Conservation (phyloP, 2,113 vertebrate species). For the Delphinapterus leucas region DNA sequence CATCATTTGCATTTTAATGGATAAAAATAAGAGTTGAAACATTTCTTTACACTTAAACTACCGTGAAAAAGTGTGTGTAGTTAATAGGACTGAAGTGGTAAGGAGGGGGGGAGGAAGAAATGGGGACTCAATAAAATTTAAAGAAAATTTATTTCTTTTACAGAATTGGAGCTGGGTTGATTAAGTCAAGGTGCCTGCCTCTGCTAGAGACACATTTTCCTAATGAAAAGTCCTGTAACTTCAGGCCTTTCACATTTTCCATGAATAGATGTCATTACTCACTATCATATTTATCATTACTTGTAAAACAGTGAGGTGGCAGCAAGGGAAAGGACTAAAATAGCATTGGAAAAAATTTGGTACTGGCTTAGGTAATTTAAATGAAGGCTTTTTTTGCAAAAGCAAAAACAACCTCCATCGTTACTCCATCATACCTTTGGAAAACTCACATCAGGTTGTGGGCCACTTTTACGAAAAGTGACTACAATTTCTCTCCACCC, state of each 20-base stretch:
- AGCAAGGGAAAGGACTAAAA: slow-evolving; percentile 73
- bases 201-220: slow-evolving; percentile 81
- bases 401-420: slow-evolving; percentile 20
- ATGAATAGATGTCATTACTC: slow-evolving; percentile 83
- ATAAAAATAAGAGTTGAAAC: slow-evolving; percentile 75
- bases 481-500: neutral
- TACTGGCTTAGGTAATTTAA: slow-evolving; percentile 45
- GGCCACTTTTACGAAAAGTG: neutral
- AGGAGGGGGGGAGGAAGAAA: neutral
- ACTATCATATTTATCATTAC: slow-evolving; percentile 84
- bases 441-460: neutral
- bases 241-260: slow-evolving; percentile 83
- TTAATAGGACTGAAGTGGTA: neutral
- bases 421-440: neutral
- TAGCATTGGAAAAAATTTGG: slow-evolving; percentile 64
- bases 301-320: slow-evolving; percentile 82
- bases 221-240: slow-evolving; percentile 77
- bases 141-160: slow-evolving; percentile 73
- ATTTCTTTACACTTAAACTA: slow-evolving; percentile 72
- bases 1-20: slow-evolving; percentile 81
- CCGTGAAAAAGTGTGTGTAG: slow-evolving; percentile 52
- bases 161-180: slow-evolving; percentile 53
- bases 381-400: neutral
- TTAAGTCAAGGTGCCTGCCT: slow-evolving; percentile 74
- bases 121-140: slow-evolving; percentile 63